Evolutionary conservation across 53 echinoderm and acorn worm species (phyloP), one percentile per base, ranked within the genome.

Genomic region (Echinometra lucunter): DNA sequence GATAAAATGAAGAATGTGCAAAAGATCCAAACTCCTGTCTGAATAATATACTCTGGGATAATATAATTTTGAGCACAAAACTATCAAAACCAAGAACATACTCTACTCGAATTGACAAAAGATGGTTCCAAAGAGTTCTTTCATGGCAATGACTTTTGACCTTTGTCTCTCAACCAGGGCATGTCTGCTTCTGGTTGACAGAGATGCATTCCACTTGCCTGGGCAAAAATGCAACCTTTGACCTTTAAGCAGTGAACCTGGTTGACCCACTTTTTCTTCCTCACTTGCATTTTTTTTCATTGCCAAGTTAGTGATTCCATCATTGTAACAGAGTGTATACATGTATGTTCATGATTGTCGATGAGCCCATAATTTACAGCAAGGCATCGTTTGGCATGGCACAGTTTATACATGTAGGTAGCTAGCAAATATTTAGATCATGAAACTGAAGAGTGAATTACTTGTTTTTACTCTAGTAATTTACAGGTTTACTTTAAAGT

Each of bases 161-260:
- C 85, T 45, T 49, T 85, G 17, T 45, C 85, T 85, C 49, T 85
- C 85, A 85, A 28, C 49, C 85, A 45, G 49, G 85, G 85, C 49
- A 85, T 27, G 85, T 28, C 90, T 90, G 90, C 38, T 58, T 58
- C 8, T 9, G 90, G 90, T 90, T 90, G 90, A 90, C 37, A 27
- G 90, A 88, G 58, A 63, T 58, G 90, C 90, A 90, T 90, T 90
- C 90, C 90, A 90, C 35, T 58, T 60, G 23, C 90, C 90, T 90
- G 90, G 90, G 90, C 58, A 90, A 90, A 63, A 90, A 90, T 90
- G 90, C 38, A 63, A 90, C 90, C 90, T 90, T 38, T 90, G 90
- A 35, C 88, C 63, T 63, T 15, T 2, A 7, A 18, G 35, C 21
- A 37, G 11, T 58, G 58, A 58, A 90, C 90, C n/a, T 37, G 37